phyloP scores from a whole-genome alignment of 1,140 invertebrate species.

The Akabosia matsudoensis region DNA sequence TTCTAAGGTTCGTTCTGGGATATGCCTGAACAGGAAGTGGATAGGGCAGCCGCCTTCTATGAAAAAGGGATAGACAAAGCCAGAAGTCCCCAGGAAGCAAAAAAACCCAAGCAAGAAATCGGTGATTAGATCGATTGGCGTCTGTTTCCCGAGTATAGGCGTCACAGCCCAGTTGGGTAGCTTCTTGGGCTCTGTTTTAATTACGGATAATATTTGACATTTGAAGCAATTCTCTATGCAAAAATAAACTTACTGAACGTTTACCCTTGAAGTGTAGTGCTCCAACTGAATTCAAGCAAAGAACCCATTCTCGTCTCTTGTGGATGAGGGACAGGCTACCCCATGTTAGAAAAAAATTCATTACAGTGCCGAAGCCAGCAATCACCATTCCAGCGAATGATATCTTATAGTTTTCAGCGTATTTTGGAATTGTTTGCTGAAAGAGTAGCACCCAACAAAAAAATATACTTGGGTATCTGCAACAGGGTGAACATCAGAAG shows the following conservation, averaged over 20 bases:
- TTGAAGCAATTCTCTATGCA: not conserved
- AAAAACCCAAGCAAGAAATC: not conserved
- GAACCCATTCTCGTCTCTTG: not conserved
- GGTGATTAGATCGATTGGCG: not conserved
- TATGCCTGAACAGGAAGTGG: not conserved
- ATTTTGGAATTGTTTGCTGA: not conserved
- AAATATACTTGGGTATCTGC: not conserved
- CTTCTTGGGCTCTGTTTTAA: not conserved
- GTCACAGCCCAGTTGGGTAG: not conserved
- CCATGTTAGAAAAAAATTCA: not conserved
- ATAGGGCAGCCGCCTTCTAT: not conserved
- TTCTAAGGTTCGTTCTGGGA: not conserved
- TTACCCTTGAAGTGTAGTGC: not conserved
- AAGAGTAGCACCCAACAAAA: not conserved
- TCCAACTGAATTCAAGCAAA: not conserved
- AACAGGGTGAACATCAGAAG: not conserved
- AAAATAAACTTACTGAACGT: not conserved
- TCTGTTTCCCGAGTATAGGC: not conserved
- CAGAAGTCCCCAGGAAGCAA: not conserved
- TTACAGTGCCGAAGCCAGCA: not conserved
- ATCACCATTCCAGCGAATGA: not conserved
- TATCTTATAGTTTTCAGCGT: not conserved
- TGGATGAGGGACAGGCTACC: not conserved
- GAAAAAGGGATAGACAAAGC: not conserved
- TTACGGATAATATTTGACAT: not conserved